A percentile compares a stretch with the other conserved stretches of the same genome.
Conservation (phyloP, 2,113 vertebrate species). For the Petrocephalus microphthalmus region DNA sequence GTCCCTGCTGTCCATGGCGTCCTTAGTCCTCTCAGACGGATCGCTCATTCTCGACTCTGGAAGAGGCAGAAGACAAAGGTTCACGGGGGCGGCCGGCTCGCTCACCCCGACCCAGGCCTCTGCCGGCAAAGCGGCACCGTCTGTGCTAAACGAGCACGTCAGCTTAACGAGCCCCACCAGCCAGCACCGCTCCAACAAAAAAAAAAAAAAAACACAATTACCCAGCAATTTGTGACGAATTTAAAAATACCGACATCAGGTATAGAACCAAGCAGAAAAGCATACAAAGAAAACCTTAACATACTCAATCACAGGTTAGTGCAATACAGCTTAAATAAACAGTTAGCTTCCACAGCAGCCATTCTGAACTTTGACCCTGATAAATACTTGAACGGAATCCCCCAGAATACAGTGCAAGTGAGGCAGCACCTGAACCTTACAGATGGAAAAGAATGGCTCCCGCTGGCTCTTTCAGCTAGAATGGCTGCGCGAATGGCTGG, state of each 20-base stretch:
- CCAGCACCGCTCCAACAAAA: background rate
- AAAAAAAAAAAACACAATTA: background rate
- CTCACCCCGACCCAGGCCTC: background rate
- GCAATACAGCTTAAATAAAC: background rate
- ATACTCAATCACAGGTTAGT: background rate
- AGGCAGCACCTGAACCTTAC: background rate
- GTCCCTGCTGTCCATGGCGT: slow-evolving; percentile 86
- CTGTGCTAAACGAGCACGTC: background rate
- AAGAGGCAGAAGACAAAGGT: slow-evolving; percentile 50
- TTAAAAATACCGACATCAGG: background rate
- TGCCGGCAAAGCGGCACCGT: background rate
- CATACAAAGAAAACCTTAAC: background rate
- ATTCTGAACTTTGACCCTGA: background rate
- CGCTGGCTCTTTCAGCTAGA: background rate
- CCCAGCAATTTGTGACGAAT: background rate
- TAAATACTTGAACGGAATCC: background rate
- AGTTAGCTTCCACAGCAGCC: background rate
- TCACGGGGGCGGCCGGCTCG: background rate
- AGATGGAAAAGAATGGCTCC: background rate
- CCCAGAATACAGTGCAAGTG: background rate
- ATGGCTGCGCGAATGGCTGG: background rate
- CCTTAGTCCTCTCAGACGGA: slow-evolving; percentile 92
- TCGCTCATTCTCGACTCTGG: slow-evolving; percentile 98
- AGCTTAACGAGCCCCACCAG: background rate
- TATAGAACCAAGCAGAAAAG: background rate